Evolutionary conservation across 2,888 invertebrate species (phyloP), one percentile per base, ranked within the genome.

Genomic region (Drosophila kokeensis): DNA sequence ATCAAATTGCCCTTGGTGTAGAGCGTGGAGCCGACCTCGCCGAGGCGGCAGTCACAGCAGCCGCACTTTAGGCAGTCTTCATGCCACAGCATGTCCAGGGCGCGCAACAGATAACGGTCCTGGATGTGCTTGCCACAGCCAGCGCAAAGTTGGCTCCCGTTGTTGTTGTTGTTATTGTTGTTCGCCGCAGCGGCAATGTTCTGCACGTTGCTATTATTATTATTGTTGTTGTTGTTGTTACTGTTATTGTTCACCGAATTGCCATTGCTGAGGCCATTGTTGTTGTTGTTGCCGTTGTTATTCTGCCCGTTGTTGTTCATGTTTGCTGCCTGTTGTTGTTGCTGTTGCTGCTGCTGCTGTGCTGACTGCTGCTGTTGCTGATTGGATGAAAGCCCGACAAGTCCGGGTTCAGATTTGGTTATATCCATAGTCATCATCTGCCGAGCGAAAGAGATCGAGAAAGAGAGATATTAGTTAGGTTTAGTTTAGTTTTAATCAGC

Each of bases 21-120:
- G 61, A 99, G 95, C 42, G 98, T 98, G 77, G 98, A 97, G 29
- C 99, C 99, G 57, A 99, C 98, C 93, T 99, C 99, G 27, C 99
- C 99, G 69, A 99, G 95, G 63, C 99, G 95, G 93, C 99, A 99
- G 94, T 99, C 98, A 93, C 99, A 99, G 94, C 99, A 99, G 86
- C 98, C 98, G 93, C 98, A 98, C 93, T 99, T 99, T 73, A 99
- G 95, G 93, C 99, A 99, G 94, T 99, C 99, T 93, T 99, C 99
- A 93, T 99, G 99, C 99, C 99, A 99, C 92, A 96, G 96, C 94
- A 97, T 96, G 93, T 99, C 98, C 91, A 99, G 93, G 3, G 99
- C 98, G 93, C 98, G 97, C 90, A 99, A 95, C 82, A 98, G 95
- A 93, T 96, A 98, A 88, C 98, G 95, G 93, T 98, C 99, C 42